phyloP scores from a whole-genome alignment of 1,140 invertebrate genomes.

The Panagrolaimus sp. region DNA sequence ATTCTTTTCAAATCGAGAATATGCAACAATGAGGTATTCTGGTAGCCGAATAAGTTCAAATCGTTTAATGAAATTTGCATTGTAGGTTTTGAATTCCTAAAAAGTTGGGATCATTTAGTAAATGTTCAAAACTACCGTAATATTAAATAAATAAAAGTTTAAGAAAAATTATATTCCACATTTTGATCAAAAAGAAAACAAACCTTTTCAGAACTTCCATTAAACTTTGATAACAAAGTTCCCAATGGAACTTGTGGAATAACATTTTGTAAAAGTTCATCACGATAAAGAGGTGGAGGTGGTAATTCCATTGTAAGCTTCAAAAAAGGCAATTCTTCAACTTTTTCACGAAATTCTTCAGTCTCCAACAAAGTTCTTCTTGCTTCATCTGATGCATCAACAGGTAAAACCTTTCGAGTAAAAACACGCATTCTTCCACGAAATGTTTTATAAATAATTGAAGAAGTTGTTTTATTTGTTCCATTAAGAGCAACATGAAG shows the following conservation, averaged over 20 bases:
- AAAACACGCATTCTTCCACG: constrained; percentile 89
- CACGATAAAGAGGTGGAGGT: constrained; percentile 44
- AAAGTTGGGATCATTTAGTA: too few relatives aligned
- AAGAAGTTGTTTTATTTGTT: constrained; percentile 70
- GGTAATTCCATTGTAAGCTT: constrained; percentile 44
- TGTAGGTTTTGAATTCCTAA: constrained; percentile 93
- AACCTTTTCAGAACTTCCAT: constrained; percentile 80
- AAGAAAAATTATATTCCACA: too few relatives aligned
- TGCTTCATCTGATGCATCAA: constrained; percentile 78
- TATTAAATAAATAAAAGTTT: too few relatives aligned
- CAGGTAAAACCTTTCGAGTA: constrained; percentile 84
- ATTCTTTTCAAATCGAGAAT: constrained; percentile 93
- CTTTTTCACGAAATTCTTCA: constrained; percentile 66
- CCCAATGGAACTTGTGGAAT: constrained; percentile 75
- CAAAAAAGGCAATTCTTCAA: constrained; percentile 45
- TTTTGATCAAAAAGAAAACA: constrained; percentile 18
- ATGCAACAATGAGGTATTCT: constrained; percentile 93
- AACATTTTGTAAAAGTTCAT: constrained; percentile 52
- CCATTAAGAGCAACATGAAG: constrained; percentile 79
- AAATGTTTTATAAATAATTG: constrained; percentile 89
- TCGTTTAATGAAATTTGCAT: constrained; percentile 92
- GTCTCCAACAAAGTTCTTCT: constrained; percentile 73
- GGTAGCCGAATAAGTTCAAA: constrained; percentile 91
- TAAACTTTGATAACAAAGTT: constrained; percentile 87
- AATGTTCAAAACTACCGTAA: too few relatives aligned